phyloP scores from a whole-genome alignment of 2,888 invertebrate species.

The Phlogophora meticulosa region DNA sequence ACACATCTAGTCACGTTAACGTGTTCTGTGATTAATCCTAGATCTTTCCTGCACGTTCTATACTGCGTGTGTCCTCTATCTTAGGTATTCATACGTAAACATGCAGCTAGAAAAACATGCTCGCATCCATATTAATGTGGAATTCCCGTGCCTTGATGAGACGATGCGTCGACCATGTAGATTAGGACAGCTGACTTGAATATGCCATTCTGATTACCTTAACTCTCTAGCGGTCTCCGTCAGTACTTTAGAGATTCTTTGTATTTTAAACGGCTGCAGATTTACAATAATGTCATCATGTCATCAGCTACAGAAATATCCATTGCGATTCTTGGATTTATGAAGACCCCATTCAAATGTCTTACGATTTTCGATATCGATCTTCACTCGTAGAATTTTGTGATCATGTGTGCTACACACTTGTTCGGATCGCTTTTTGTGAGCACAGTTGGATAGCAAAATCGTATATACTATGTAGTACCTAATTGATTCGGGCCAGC shows the following conservation, averaged over 20 bases:
- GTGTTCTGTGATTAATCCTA: no score
- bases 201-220: conserved; percentile 47
- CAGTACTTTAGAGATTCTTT: conserved; percentile 30
- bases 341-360: no score
- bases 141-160: conserved; percentile 59
- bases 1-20: no score
- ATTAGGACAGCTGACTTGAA: conserved; percentile 59
- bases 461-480: no score
- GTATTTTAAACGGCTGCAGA: conserved; percentile 11
- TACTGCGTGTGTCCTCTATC: conserved; percentile 11
- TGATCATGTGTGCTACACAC: no score
- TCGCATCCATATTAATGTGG: conserved; percentile 51
- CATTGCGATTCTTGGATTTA: background rate
- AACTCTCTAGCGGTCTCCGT: conserved; percentile 27
- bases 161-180: conserved; percentile 56
- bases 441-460: no score
- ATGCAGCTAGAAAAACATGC: conserved; percentile 42
- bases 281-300: conserved; percentile 33
- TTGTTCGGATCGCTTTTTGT: no score
- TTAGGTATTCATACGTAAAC: conserved; percentile 19
- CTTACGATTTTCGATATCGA: background rate
- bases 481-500: no score
- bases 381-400: background rate
- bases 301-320: conserved; percentile 21
- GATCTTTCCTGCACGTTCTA: background rate